These are phyloP conservation scores for Drosophila emarginata DNA, from an alignment of 2,888 invertebrate species.

Conservation along the genomic window DNA sequence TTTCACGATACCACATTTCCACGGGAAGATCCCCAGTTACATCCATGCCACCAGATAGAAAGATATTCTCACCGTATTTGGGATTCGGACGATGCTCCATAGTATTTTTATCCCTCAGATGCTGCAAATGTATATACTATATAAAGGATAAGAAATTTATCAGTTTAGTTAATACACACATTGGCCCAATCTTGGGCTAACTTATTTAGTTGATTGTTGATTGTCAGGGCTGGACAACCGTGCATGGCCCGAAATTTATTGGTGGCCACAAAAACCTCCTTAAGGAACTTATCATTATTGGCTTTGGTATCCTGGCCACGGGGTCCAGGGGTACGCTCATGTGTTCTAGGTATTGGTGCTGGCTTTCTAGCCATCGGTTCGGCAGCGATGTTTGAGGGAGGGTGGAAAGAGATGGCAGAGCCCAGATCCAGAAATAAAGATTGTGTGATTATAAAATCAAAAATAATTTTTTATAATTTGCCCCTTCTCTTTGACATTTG, in stretches of 20 bases:
- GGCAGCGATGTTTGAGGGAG: neutral
- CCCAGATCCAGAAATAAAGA: slow-evolving; percentile 32
- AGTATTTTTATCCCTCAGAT: slow-evolving; percentile 82
- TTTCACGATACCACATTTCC: slow-evolving; percentile 89
- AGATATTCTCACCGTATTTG: slow-evolving; percentile 93
- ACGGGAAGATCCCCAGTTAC: slow-evolving; percentile 69
- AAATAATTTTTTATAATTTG: neutral
- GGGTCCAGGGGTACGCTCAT: slow-evolving; percentile 55
- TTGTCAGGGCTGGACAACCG: slow-evolving; percentile 86
- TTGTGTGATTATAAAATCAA: neutral
- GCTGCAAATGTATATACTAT: slow-evolving; percentile 38
- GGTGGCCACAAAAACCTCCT: slow-evolving; percentile 82
- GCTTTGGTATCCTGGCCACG: slow-evolving; percentile 58
- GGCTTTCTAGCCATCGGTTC: slow-evolving; percentile 43
- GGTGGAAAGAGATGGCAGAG: neutral
- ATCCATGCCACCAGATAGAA: slow-evolving; percentile 89
- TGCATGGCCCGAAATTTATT: slow-evolving; percentile 88
- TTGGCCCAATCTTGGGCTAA: slow-evolving; percentile 90
- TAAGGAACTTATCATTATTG: slow-evolving; percentile 57
- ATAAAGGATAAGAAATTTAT: neutral
- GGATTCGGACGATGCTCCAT: slow-evolving; percentile 89
- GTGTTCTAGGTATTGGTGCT: slow-evolving; percentile 58
- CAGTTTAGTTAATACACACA: slow-evolving; percentile 71
- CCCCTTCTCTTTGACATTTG: slow-evolving; percentile 6
- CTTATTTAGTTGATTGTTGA: slow-evolving; percentile 86